Conservation (phyloP, 1,140 invertebrate genomes). For the Zophobas atratus region DNA sequence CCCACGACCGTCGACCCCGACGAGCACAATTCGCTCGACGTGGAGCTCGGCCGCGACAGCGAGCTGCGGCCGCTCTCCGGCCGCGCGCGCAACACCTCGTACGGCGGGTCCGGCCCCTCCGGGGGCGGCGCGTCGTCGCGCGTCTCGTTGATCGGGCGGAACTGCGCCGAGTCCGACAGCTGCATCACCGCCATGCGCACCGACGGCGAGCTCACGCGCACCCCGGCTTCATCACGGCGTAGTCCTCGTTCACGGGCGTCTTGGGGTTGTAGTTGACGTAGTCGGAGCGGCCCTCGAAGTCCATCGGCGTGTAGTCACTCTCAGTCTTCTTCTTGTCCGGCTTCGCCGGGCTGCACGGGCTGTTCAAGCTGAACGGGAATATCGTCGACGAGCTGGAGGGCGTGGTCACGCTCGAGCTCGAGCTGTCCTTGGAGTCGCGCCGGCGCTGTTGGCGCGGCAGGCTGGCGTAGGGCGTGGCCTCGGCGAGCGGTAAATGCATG, state of each 20-base stretch:
- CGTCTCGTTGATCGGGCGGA: constrained; percentile 60
- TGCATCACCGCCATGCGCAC: constrained; percentile 7
- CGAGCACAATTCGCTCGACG: constrained; percentile 64
- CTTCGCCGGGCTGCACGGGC: constrained; percentile 70
- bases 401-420: constrained; percentile 69
- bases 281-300: constrained; percentile 59
- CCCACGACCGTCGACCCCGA: constrained; percentile 65
- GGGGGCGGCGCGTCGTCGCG: constrained; percentile 27
- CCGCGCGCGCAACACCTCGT: constrained; percentile 11
- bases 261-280: constrained; percentile 65
- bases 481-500: constrained; percentile 64
- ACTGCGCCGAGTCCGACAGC: constrained; percentile 31
- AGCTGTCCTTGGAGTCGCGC: constrained; percentile 67
- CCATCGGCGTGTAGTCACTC: constrained; percentile 63
- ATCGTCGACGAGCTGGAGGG: constrained; percentile 73
- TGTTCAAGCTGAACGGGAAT: constrained; percentile 75
- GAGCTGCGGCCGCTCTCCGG: constrained; percentile 2
- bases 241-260: constrained; percentile 59
- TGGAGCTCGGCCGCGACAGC: constrained; percentile 65
- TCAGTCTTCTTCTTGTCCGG: constrained; percentile 44
- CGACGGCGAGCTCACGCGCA: constrained; percentile 1
- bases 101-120: background rate
- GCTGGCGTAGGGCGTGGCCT: constrained; percentile 64
- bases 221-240: constrained; percentile 65
- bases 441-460: constrained; percentile 64